Percentiles rank a stretch among this genome's conserved stretches.
Conservation (phyloP, 37 sponge, comb jelly and placozoan species). For the Ianthella basta region DNA sequence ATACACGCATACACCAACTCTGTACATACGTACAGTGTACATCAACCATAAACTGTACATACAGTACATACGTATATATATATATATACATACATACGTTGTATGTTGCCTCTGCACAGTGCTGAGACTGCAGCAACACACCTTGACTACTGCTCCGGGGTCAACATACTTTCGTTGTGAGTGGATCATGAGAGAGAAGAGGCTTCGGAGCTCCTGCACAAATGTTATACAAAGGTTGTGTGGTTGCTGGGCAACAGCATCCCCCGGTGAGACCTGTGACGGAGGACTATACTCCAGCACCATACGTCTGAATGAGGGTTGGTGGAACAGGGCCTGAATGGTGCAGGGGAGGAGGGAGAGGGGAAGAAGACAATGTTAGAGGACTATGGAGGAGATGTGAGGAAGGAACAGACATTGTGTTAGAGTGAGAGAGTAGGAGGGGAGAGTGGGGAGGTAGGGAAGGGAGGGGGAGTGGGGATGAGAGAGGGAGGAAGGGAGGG, state of each 20-base stretch:
- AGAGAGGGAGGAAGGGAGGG: conserved; percentile 23
- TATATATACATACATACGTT: no score
- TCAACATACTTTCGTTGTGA: conserved; percentile 59
- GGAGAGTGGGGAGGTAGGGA: not conserved
- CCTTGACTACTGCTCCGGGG: conserved; percentile 64
- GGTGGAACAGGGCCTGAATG: conserved; percentile 70
- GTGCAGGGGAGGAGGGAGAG: no score
- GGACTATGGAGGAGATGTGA: no score
- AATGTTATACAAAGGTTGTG: conserved; percentile 58
- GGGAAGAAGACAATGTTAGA: not conserved
- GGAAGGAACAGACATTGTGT: no score
- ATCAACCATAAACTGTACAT: no score
- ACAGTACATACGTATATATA: no score
- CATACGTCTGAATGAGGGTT: conserved; percentile 48
- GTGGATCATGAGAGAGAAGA: conserved; percentile 64
- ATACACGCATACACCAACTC: no score
- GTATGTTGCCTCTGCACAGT: no score
- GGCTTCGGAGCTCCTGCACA: conserved; percentile 65
- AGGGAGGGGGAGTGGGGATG: conserved; percentile 24
- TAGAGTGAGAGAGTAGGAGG: not conserved
- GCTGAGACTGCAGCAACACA: conserved; percentile 7
- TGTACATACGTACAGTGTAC: no score
- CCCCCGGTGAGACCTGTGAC: not conserved
- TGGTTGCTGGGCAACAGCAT: not conserved
- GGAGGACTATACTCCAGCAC: conserved; percentile 55